Evolutionary conservation across 2,797 vertebrate genomes (phyloP).

Genomic region (Hypotaenidia philippensis): DNA sequence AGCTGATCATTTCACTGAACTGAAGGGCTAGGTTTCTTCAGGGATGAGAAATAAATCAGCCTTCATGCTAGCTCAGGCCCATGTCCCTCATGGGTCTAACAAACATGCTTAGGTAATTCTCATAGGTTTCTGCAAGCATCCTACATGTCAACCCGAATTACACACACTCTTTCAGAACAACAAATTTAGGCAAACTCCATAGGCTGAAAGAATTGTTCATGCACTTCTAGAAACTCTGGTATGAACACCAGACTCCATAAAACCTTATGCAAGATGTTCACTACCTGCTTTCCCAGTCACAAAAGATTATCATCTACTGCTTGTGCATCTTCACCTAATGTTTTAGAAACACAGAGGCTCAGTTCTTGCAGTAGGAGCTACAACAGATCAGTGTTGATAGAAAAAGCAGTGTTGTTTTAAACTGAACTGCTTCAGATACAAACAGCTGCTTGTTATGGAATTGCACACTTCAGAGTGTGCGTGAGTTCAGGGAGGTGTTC

Average conservation of each 20-base stretch:
- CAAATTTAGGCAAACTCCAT: neutral
- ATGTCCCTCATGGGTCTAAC: neutral
- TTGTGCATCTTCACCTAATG: neutral
- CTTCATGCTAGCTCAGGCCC: neutral
- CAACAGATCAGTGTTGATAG: neutral
- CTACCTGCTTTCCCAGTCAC: neutral
- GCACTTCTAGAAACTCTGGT: neutral
- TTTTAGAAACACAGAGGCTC: neutral
- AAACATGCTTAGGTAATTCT: slow-evolving; percentile 11
- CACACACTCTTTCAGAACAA: neutral
- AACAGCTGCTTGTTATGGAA: neutral
- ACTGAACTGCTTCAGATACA: neutral
- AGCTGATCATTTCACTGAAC: neutral
- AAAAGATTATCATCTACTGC: neutral
- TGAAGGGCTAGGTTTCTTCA: neutral
- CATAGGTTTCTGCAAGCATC: neutral
- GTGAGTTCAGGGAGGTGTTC: neutral
- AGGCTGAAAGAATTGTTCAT: neutral
- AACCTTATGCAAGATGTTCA: neutral
- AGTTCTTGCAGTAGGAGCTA: neutral
- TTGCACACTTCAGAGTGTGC: neutral
- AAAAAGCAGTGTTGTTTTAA: neutral
- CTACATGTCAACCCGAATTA: neutral
- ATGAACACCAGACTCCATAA: neutral
- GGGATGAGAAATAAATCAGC: slow-evolving; percentile 31